Conservation (phyloP, 1,140 invertebrate genomes). For the Helicoverpa zea region DNA sequence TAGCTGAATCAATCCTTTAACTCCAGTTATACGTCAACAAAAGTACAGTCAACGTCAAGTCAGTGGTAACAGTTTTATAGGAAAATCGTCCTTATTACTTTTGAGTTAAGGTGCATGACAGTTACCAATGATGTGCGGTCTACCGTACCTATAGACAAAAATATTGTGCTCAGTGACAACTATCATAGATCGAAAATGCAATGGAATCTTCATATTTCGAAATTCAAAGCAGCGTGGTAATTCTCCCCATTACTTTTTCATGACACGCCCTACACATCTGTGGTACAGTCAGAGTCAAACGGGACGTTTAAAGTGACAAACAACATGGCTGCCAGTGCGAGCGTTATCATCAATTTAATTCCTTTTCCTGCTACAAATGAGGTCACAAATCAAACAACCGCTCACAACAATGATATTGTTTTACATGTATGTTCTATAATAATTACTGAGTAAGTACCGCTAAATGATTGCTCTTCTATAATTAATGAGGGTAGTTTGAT, state of each 20-base stretch:
- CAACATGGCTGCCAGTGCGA: conserved; percentile 67
- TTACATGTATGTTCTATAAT: conserved; percentile 35
- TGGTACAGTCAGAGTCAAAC: conserved; percentile 34
- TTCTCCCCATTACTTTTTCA: neutral
- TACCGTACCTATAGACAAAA: too few relatives aligned
- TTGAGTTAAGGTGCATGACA: too few relatives aligned
- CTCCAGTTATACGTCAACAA: too few relatives aligned
- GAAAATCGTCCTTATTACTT: too few relatives aligned
- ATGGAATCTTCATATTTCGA: neutral
- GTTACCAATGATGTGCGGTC: too few relatives aligned
- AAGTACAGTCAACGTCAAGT: too few relatives aligned
- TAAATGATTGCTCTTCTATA: neutral
- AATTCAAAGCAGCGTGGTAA: neutral
- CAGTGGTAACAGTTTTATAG: too few relatives aligned
- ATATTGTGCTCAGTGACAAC: too few relatives aligned
- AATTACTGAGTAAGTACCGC: conserved; percentile 11
- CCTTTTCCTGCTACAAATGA: conserved; percentile 83
- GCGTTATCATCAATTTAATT: conserved; percentile 83
- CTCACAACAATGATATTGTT: conserved; percentile 57
- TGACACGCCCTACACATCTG: conserved; percentile 43
- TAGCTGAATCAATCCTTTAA: too few relatives aligned
- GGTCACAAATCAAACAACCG: conserved; percentile 81
- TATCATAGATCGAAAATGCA: too few relatives aligned
- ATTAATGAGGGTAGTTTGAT: conserved; percentile 39
- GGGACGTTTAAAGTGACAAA: conserved; percentile 55